Evolutionary conservation across 2,113 vertebrate genomes (phyloP).

Genomic region (Anser cygnoides): DNA sequence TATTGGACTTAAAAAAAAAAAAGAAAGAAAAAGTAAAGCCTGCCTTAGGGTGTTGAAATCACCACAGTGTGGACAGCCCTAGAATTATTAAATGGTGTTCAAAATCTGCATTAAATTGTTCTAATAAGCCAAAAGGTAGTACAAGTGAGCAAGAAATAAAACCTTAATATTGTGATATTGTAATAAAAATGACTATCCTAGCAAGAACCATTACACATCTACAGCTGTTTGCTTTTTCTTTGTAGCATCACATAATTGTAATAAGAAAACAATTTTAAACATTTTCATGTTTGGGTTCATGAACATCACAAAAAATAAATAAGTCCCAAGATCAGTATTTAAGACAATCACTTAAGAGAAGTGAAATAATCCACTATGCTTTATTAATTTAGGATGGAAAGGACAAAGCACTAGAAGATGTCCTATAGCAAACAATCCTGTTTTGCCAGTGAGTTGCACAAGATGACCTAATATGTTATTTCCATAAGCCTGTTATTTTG

Average conservation of each 20-base stretch:
- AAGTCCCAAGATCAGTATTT: neutral
- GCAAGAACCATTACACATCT: neutral
- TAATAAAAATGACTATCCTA: neutral
- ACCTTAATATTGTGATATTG: neutral
- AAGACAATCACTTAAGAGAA: neutral
- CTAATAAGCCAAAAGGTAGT: neutral
- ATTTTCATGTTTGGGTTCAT: neutral
- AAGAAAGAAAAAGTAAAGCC: neutral
- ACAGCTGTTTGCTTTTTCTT: neutral
- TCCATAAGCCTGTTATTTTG: neutral
- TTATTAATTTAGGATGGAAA: neutral
- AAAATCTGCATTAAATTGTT: neutral
- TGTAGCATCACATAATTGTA: neutral
- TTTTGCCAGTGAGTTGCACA: neutral
- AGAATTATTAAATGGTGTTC: neutral
- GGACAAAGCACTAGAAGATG: neutral
- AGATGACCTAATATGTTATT: neutral
- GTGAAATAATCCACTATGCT: neutral
- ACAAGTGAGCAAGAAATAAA: neutral
- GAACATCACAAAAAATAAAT: neutral
- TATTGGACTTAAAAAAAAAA: neutral
- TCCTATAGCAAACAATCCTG: neutral
- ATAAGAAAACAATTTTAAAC: neutral
- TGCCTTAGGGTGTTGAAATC: neutral
- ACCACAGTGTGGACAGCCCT: neutral